A percentile compares a stretch with the other conserved stretches of the same genome.
Evolutionary conservation across 1,140 invertebrate genomes (phyloP).

Genomic region (Ips nitidus): DNA sequence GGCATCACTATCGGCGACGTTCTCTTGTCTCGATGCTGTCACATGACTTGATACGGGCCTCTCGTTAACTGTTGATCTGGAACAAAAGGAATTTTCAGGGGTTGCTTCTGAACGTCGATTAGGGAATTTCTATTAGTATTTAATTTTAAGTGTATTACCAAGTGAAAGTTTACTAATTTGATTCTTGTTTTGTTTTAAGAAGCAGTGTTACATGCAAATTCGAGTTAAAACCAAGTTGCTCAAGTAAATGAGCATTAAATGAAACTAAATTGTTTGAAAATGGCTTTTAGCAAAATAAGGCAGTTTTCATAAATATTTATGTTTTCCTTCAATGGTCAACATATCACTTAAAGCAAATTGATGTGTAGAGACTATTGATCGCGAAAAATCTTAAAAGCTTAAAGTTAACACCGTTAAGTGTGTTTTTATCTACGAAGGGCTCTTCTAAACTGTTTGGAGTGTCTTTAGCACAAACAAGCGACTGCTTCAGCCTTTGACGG

Average conservation of each 20-base stretch:
- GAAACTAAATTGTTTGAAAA: background rate
- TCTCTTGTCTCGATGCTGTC: conserved; percentile 37
- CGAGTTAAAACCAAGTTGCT: too few species aligned
- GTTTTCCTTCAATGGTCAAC: background rate
- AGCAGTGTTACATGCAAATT: too few species aligned
- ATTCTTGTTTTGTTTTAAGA: too few species aligned
- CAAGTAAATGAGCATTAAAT: too few species aligned
- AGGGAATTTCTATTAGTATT: background rate
- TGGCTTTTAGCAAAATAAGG: background rate
- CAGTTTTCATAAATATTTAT: conserved; percentile 9
- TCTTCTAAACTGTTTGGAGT: conserved; percentile 2
- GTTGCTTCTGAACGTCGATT: background rate
- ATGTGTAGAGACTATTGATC: conserved; percentile 12
- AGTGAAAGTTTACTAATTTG: too few species aligned
- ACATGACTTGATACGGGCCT: conserved; percentile 41
- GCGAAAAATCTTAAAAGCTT: conserved; percentile 13
- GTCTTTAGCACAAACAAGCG: background rate
- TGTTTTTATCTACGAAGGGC: background rate
- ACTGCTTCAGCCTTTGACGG: background rate
- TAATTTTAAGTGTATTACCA: too few species aligned
- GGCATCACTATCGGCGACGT: conserved; percentile 44
- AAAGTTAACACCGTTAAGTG: conserved; percentile 7
- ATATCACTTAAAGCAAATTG: conserved; percentile 10
- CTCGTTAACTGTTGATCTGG: conserved; percentile 22
- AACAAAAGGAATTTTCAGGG: conserved; percentile 13